Base-by-base conservation (phyloP, 2,888 invertebrate genomes). In the Lottia gigantea region DNA sequence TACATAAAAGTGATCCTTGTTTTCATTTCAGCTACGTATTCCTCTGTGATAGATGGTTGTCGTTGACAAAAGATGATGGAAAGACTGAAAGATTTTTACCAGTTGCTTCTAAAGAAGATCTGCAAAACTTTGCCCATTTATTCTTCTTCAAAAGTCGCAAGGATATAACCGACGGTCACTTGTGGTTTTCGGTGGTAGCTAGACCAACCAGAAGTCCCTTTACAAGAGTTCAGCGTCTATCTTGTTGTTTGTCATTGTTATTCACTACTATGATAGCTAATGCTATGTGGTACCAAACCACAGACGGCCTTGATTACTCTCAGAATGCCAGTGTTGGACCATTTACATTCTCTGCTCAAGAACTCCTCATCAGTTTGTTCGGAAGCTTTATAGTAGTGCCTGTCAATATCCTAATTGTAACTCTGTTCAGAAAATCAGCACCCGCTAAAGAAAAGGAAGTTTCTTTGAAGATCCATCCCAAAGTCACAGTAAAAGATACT, bases 171-270 rank as follows among this genome's bases (percentile, higher is more conserved):
- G 89, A 90, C 71, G 86, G 85, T n/a, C 90, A 90, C 72, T 78
- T 90, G 16, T 90, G 90, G 90, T 84, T 89, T 70, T 89, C 89
- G 0, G 82, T 90, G 19, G 83, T 89, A 71, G 78, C 87, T 62
- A 81, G 89, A 25, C 88, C 89, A 4, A 84, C 87, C 2, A 79
- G 84, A 26, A 88, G 87, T 64, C 82, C 86, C 25, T 90, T 89
- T 75, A 88, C 89, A 0, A 77, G 90, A 23, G 81, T 83, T 11
- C 83, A 84, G 73, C 76, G 84, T 26, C 68, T 82, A 6, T 79
- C 82, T 1, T 82, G 82, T 68, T 74, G 81, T 6, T 69, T 81
- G 2, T 55, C 55, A 23, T 55, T 55, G 23, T 23, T 55, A 19
- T 55, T 55, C 23, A 55, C 55, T 11, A 55, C 55, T 23, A 55